Base-by-base conservation (phyloP, 2,113 vertebrate species). In the Petrocephalus zakoni region DNA sequence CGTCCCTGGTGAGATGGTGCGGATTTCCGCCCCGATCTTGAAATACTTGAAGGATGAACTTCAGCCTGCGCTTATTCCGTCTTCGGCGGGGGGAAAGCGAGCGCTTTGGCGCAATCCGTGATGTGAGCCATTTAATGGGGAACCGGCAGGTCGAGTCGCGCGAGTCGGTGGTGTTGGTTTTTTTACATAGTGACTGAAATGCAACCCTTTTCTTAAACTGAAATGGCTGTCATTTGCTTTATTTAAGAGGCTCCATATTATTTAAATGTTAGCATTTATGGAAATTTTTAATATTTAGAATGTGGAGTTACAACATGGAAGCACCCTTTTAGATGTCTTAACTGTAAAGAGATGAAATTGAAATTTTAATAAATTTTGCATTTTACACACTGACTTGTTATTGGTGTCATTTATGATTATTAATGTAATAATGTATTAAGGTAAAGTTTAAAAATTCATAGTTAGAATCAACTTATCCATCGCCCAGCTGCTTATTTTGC, bases 281-380 rank as follows among this genome's bases (percentile, higher is more conserved):
- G 90, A 94, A 93, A 92, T 92, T 92, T 93, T 93, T 93, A 92
- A 90, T 93, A 91, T 92, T 91, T 93, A 90, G 92, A 64, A 92
- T 94, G 93, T 92, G 90, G 89, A 85, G 34, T 87, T 84, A 58
- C 90, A 86, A 91, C 64, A 37, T 86, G 56, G 47, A 85, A 72
- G 61, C 61, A 75, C 64, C 61, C 25, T 75, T 87, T 89, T 87
- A 87, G 53, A 90, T 78, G 81, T 89, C 86, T 87, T 92, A 94
- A 92, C 92, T 95, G 93, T 94, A 91, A 92, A 94, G 93, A 93
- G 89, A 89, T 87, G 89, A 89, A 91, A 90, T 93, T 89, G 78
- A 90, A 90, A 90, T 88, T 91, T 92, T 89, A 96, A 96, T 96
- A 95, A 93, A 94, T 93, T 93, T 94, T 91, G 91, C 91, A 91